These are phyloP conservation scores for Anguilla megastoma DNA, from an alignment of 2,797 vertebrate genomes.

Conservation along the genomic window DNA sequence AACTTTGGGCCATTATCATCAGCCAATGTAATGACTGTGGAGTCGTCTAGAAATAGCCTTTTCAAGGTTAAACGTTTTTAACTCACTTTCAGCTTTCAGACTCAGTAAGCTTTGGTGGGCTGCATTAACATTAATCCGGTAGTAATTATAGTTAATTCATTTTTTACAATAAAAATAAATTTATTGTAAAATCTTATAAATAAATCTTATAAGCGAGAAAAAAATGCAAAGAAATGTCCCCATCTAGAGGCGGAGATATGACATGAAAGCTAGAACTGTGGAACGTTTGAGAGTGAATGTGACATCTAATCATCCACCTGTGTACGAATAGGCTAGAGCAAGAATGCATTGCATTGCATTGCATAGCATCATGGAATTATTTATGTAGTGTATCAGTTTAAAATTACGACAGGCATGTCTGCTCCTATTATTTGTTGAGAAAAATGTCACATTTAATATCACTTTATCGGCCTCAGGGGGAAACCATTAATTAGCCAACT, in stretches of 20 bases:
- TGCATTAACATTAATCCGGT: neutral
- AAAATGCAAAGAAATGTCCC: slow-evolving; percentile 2
- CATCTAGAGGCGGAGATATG: neutral
- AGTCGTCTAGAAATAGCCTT: neutral
- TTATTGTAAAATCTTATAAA: too few species aligned
- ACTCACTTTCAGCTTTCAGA: neutral
- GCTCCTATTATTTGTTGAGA: neutral
- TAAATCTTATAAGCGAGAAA: neutral
- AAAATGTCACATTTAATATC: neutral
- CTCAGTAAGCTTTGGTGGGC: neutral
- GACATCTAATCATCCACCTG: neutral
- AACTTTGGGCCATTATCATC: too few species aligned
- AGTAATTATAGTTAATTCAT: neutral
- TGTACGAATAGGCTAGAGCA: neutral
- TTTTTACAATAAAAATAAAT: neutral
- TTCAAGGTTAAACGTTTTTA: neutral
- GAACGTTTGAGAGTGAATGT: neutral
- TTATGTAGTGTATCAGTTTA: neutral
- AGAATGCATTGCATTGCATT: neutral
- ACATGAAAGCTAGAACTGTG: neutral
- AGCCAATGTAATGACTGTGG: too few species aligned
- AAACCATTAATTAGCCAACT: too few species aligned
- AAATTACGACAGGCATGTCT: neutral
- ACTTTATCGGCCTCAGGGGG: neutral
- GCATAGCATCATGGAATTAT: neutral